These are phyloP conservation scores for Cyrtodaria siliqua DNA, from an alignment of 2,888 invertebrate genomes.

Conservation along the genomic window DNA sequence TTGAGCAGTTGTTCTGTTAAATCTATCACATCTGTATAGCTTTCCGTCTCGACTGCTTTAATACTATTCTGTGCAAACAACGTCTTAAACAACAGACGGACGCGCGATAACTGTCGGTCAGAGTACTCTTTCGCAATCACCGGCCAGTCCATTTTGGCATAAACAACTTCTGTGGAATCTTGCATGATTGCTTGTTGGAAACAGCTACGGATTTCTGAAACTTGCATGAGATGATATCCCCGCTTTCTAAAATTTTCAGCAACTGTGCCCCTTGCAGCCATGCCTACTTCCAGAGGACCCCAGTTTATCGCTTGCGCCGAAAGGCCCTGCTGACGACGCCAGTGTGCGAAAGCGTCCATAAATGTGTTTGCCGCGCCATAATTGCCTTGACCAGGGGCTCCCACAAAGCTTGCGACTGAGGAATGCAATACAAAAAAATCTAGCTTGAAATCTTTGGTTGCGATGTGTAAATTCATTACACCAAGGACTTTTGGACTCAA, in stretches of 20 bases:
- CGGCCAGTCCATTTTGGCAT: no score
- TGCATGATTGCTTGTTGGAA: conserved; percentile 42
- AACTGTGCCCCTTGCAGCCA: conserved; percentile 50
- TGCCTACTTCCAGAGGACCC: conserved; percentile 72
- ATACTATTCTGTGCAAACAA: no score
- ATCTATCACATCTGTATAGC: no score
- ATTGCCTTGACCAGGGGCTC: conserved; percentile 70
- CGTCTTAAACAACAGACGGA: no score
- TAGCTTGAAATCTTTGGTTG: conserved; percentile 44
- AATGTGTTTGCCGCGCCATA: conserved; percentile 73
- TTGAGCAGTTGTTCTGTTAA: no score
- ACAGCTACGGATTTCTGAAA: conserved; percentile 26
- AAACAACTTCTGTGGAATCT: conserved; percentile 13
- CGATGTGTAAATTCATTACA: conserved; percentile 66
- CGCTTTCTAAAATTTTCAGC: conserved; percentile 27
- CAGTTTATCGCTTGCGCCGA: conserved; percentile 75
- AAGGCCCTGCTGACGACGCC: conserved; percentile 41
- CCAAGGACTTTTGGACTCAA: conserved; percentile 63
- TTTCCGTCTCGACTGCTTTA: no score
- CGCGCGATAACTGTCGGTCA: conserved; percentile 5
- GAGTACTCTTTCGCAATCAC: conserved; percentile 20
- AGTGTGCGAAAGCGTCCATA: conserved; percentile 66
- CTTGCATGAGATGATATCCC: conserved; percentile 27
- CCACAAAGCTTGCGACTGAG: conserved; percentile 66
- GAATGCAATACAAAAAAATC: conserved; percentile 74